phyloP scores from a whole-genome alignment of 2,797 vertebrate species.

The Galaxias olidus region DNA sequence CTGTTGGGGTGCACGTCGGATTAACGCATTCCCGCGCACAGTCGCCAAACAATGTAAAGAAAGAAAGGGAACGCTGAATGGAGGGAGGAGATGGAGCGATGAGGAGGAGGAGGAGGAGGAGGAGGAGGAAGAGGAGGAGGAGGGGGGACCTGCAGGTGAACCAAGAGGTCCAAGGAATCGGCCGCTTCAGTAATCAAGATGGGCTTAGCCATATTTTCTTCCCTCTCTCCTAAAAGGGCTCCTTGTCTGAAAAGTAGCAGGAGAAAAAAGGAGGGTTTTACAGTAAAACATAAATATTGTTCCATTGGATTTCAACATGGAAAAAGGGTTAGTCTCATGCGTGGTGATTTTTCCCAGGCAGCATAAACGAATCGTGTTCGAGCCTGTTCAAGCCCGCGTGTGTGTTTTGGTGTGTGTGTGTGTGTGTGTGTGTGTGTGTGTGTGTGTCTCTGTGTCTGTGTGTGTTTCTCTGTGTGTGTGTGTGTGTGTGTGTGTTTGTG shows the following conservation, averaged over 20 bases:
- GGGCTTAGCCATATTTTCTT: slow-evolving; percentile 27
- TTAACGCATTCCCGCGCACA: slow-evolving; percentile 80
- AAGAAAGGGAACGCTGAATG: slow-evolving; percentile 14
- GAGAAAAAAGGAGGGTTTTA: slow-evolving; percentile 8
- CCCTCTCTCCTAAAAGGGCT: slow-evolving; percentile 29
- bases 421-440: too few relatives aligned
- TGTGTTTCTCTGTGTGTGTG: too few relatives aligned
- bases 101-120: slow-evolving; percentile 8
- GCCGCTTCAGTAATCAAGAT: slow-evolving; percentile 30
- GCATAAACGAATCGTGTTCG: slow-evolving; percentile 6
- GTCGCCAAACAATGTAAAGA: slow-evolving; percentile 78
- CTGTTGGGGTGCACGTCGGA: slow-evolving; percentile 77
- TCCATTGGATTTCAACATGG: slow-evolving; percentile 1
- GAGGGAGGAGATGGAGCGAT: slow-evolving; percentile 1
- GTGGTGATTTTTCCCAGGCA: slow-evolving; percentile 19
- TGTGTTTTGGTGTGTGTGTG: too few relatives aligned
- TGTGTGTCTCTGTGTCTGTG: too few relatives aligned
- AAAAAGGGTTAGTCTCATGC: slow-evolving; percentile 11
- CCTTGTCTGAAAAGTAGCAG: slow-evolving; percentile 16
- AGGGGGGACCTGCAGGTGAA: slow-evolving; percentile 21
- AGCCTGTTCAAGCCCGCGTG: neutral
- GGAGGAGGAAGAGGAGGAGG: neutral
- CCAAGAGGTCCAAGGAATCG: slow-evolving; percentile 27
- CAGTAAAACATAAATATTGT: slow-evolving; percentile 24
- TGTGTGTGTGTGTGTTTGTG: too few relatives aligned